These are phyloP conservation scores for Centropristis striata DNA, from an alignment of 2,113 vertebrate species.

Conservation along the genomic window DNA sequence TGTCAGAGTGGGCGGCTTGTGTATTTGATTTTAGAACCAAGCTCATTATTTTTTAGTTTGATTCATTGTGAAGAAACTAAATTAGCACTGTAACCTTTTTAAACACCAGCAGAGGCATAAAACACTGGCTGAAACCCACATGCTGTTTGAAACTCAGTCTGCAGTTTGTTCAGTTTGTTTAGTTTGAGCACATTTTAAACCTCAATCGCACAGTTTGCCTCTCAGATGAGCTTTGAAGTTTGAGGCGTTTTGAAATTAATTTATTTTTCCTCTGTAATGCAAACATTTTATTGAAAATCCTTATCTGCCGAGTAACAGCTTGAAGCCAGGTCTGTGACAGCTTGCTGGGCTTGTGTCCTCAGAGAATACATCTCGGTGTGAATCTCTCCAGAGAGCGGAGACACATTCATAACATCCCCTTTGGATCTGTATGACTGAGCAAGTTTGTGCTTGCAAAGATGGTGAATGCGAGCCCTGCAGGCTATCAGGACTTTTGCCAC, in stretches of 20 bases:
- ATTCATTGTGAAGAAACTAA: constrained; percentile 22
- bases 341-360: constrained; percentile 52
- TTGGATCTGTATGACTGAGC: constrained; percentile 20
- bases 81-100: constrained; percentile 22
- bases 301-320: constrained; percentile 57
- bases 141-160: constrained; percentile 27
- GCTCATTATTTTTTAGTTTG: constrained; percentile 11
- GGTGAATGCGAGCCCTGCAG: background rate
- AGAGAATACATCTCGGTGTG: constrained; percentile 39
- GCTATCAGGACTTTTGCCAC: constrained; percentile 13
- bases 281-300: constrained; percentile 47
- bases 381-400: constrained; percentile 29
- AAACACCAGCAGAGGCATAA: constrained; percentile 3
- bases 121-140: background rate
- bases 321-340: constrained; percentile 51
- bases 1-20: constrained; percentile 4
- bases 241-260: background rate
- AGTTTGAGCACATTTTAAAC: constrained; percentile 39
- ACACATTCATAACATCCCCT: constrained; percentile 44
- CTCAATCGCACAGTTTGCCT: constrained; percentile 16
- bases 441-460: constrained; percentile 16
- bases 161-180: background rate
- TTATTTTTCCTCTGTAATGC: constrained; percentile 11
- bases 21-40: constrained; percentile 19
- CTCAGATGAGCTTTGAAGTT: constrained; percentile 33